These are phyloP conservation scores for Pseudocheirus occidentalis DNA, from an alignment of 2,797 vertebrate species.

Conservation along the genomic window DNA sequence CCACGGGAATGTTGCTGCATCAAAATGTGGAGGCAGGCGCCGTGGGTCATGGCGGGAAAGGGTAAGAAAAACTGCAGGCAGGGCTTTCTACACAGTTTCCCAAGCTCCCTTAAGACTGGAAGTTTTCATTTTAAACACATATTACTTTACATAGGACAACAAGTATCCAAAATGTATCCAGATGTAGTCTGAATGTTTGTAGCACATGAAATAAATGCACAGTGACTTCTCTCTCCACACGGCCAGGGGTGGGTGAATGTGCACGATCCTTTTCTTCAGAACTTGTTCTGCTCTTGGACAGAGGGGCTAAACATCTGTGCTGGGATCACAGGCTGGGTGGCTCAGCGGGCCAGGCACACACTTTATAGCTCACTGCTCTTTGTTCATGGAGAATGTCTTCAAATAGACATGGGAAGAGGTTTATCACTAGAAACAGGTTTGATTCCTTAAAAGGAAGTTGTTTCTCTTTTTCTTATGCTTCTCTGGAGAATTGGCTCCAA, in stretches of 20 bases:
- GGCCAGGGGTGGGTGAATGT: constrained; percentile 39
- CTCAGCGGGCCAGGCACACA: constrained; percentile 32
- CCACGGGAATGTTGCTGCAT: neutral
- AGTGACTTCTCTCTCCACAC: constrained; percentile 32
- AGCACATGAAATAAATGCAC: constrained; percentile 58
- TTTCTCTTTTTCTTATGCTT: constrained; percentile 88
- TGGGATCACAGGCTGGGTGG: neutral
- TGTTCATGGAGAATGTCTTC: constrained; percentile 80
- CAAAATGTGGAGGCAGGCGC: neutral
- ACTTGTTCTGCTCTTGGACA: neutral
- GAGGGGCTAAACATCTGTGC: constrained; percentile 69
- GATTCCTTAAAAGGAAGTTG: constrained; percentile 94
- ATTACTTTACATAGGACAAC: constrained; percentile 55
- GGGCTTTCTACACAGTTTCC: constrained; percentile 35
- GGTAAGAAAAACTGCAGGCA: neutral
- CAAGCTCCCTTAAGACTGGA: constrained; percentile 54
- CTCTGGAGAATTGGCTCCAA: constrained; percentile 90
- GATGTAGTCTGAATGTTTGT: constrained; percentile 44
- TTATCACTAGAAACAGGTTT: constrained; percentile 87
- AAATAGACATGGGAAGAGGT: constrained; percentile 82
- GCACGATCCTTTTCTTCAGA: constrained; percentile 18
- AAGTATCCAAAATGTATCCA: constrained; percentile 62
- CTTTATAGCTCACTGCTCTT: constrained; percentile 77
- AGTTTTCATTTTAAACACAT: constrained; percentile 52
- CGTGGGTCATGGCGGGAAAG: neutral